Percentiles rank a stretch among this genome's conserved stretches.
These are phyloP conservation scores for Laticauda laticaudata DNA, from an alignment of 2,113 vertebrate species.

Conservation along the genomic window DNA sequence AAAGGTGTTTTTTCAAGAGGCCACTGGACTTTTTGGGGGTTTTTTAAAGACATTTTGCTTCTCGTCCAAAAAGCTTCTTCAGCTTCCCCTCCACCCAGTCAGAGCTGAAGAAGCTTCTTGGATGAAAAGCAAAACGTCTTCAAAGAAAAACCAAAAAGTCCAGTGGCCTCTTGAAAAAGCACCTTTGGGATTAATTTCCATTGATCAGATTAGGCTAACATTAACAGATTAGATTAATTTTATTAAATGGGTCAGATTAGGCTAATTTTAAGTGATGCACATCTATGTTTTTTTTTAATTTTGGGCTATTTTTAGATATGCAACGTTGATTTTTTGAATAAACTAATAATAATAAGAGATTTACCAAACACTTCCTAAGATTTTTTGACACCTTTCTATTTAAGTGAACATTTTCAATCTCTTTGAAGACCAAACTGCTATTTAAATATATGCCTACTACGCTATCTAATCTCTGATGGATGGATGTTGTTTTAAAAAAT, in stretches of 20 bases:
- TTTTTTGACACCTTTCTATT: background rate
- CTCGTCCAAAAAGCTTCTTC: no score
- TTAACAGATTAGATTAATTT: background rate
- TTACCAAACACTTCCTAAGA: background rate
- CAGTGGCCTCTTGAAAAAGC: no score
- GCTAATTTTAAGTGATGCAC: background rate
- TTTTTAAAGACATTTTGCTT: no score
- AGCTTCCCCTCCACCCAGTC: no score
- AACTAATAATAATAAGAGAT: background rate
- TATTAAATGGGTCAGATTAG: no score
- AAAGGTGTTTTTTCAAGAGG: no score
- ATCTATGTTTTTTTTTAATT: background rate
- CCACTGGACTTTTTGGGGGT: no score
- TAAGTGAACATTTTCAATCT: background rate
- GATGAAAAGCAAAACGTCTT: no score
- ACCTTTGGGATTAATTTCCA: background rate
- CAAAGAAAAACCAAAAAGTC: no score
- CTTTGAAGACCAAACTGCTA: background rate
- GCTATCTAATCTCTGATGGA: background rate
- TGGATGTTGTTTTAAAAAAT: background rate
- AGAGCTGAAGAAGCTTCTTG: no score
- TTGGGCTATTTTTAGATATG: background rate
- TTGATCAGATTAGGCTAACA: background rate
- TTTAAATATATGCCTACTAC: background rate
- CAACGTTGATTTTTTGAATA: background rate